Percentiles rank a stretch among this genome's conserved stretches.
phyloP scores from a whole-genome alignment of 2,113 vertebrate genomes.

The Nycticebus coucang region DNA sequence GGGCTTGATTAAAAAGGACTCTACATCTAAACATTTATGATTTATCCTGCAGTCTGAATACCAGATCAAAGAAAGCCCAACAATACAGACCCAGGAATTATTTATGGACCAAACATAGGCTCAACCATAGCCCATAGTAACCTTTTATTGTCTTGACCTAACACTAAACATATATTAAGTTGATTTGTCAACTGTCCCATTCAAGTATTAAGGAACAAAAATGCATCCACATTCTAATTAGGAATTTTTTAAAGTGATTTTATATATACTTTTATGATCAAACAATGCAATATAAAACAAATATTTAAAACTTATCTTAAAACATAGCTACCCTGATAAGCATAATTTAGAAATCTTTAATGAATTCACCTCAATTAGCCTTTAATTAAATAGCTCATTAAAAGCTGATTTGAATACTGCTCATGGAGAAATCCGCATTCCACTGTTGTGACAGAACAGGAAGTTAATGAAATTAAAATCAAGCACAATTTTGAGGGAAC shows the following conservation, averaged over 20 bases:
- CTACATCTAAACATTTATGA: neutral
- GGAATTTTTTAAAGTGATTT: slow-evolving; percentile 83
- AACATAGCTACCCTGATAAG: slow-evolving; percentile 85
- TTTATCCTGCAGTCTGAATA: neutral
- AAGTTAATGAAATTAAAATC: slow-evolving; percentile 86
- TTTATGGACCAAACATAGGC: neutral
- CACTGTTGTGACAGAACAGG: slow-evolving; percentile 83
- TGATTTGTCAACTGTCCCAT: slow-evolving; percentile 71
- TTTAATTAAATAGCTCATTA: slow-evolving; percentile 93
- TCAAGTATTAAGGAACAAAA: slow-evolving; percentile 70
- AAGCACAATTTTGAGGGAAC: slow-evolving; percentile 78
- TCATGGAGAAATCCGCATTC: slow-evolving; percentile 85
- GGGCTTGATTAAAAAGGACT: neutral
- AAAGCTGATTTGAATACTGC: slow-evolving; percentile 88
- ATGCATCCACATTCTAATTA: slow-evolving; percentile 75
- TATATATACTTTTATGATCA: slow-evolving; percentile 84
- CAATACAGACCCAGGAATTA: neutral
- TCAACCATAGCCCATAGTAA: neutral
- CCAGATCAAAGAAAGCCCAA: slow-evolving; percentile 14
- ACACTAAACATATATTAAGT: slow-evolving; percentile 58
- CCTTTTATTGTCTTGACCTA: slow-evolving; percentile 53
- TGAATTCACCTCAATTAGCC: slow-evolving; percentile 94
- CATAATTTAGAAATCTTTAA: slow-evolving; percentile 88
- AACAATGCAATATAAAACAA: slow-evolving; percentile 85
- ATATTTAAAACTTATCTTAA: slow-evolving; percentile 87